Percentiles rank a stretch among this genome's conserved stretches.
Conservation (phyloP, 2,888 invertebrate genomes). For the Amphipyra berbera region DNA sequence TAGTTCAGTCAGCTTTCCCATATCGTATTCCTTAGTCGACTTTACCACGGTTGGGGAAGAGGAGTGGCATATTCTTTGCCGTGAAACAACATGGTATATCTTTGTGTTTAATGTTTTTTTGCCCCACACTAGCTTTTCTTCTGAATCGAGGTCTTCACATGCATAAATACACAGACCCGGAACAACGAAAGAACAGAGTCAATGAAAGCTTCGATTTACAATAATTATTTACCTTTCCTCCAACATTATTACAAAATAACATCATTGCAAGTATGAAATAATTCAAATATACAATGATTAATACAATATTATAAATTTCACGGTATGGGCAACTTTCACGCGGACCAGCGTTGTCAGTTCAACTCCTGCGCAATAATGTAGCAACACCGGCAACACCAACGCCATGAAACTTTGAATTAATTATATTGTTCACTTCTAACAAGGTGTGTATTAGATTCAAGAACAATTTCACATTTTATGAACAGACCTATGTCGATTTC, state of each 20-base stretch:
- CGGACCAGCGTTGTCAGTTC: constrained; percentile 44
- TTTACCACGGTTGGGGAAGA: no score
- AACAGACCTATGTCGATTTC: constrained; percentile 1
- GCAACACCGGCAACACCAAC: constrained; percentile 49
- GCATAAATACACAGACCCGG: no score
- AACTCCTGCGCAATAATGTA: constrained; percentile 56
- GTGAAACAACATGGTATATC: no score
- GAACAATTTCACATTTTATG: constrained; percentile 16
- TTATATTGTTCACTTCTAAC: constrained; percentile 43
- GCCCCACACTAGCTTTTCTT: no score
- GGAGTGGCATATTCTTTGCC: no score
- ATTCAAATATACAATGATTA: constrained; percentile 53
- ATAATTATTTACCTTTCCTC: background rate
- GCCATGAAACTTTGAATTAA: constrained; percentile 53
- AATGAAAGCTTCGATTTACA: no score
- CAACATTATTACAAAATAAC: constrained; percentile 8
- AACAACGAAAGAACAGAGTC: no score
- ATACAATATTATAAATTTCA: constrained; percentile 55
- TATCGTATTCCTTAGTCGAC: no score
- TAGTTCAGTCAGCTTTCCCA: no score
- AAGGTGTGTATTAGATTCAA: constrained; percentile 19
- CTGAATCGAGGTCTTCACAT: no score
- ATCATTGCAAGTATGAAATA: constrained; percentile 41
- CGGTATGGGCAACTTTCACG: constrained; percentile 52
- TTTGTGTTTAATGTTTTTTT: no score